phyloP scores from a whole-genome alignment of 2,113 vertebrate species.

The Melanerpes formicivorus region DNA sequence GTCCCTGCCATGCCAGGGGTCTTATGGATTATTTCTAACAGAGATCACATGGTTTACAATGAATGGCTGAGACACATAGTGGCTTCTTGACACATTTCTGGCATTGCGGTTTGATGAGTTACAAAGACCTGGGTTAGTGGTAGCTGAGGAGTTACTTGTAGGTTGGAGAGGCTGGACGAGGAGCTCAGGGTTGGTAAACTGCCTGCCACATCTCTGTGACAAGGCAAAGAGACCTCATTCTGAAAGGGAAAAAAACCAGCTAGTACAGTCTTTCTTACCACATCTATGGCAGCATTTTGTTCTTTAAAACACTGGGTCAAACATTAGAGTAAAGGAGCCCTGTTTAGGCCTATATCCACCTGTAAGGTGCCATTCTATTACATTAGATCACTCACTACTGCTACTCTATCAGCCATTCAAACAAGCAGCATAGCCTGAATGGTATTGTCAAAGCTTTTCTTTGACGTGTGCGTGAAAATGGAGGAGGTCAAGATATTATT shows the following conservation, averaged over 20 bases:
- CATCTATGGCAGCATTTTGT: background rate
- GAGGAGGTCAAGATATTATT: background rate
- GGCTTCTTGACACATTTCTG: background rate
- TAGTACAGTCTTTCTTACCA: background rate
- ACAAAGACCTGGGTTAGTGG: background rate
- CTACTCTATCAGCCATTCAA: background rate
- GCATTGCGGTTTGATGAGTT: background rate
- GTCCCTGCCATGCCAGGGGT: background rate
- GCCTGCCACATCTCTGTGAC: background rate
- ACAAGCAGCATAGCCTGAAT: background rate
- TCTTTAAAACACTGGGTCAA: background rate
- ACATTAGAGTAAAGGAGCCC: background rate
- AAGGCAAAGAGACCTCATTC: background rate
- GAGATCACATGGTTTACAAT: rapidly evolving
- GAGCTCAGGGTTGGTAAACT: background rate
- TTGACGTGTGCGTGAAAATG: background rate
- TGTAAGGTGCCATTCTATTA: background rate
- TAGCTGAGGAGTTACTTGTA: background rate
- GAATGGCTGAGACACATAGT: background rate
- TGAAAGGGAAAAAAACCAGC: background rate
- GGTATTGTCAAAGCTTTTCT: background rate
- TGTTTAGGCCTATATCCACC: background rate
- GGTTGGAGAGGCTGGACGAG: background rate
- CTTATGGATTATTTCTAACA: background rate
- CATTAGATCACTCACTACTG: background rate